Base-by-base conservation (phyloP, 2,888 invertebrate species). In the Loripinus fragilis region DNA sequence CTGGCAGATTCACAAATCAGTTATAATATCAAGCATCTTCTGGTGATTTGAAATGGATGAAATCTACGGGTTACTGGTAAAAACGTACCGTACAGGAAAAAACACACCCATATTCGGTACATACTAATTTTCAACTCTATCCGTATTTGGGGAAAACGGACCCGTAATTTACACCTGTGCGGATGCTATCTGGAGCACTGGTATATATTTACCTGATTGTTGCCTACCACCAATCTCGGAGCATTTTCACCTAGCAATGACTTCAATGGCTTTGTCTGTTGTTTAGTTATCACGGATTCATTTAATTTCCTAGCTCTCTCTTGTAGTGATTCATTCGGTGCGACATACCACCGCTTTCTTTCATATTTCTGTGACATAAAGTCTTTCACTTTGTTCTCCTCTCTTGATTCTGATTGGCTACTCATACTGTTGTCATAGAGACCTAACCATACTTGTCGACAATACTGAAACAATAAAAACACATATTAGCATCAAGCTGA, bases 351-450 rank as follows among this genome's bases (percentile, higher is more conserved):
- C 92, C 97, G 95, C 93, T 98, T 98, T 92, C 96, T 96, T 94
- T 99, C 99, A 93, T 99, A 99, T 94, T 98, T 99, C 92, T 98
- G 96, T 72, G 96, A 95, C 97, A 98, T 97, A 91, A 98, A 96
- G 94, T 98, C 98, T 93, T 96, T 96, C 91, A 98, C 96, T 93
- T 97, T 96, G 94, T 97, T 97, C 94, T 98, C 98, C 91, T 98
- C 98, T 90, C 96, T 96, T 85, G 96, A 95, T 92, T 97, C 96
- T 15, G 93, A 94, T 78, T 96, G 95, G 65, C 70, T 71, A 68
- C 89, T 87, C 45, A 91, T 83, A 71, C 90, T 81, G 45, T 87
- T 87, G 80, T 93, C 98, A 95, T 97, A 96, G 70, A 98, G 95
- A 12, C 98, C 98, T 89, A 99, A 95, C 98, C 98, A 99, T 88